A percentile compares a stretch with the other conserved stretches of the same genome.
Conservation (phyloP, 1,140 invertebrate genomes). For the Camponotus floridanus region DNA sequence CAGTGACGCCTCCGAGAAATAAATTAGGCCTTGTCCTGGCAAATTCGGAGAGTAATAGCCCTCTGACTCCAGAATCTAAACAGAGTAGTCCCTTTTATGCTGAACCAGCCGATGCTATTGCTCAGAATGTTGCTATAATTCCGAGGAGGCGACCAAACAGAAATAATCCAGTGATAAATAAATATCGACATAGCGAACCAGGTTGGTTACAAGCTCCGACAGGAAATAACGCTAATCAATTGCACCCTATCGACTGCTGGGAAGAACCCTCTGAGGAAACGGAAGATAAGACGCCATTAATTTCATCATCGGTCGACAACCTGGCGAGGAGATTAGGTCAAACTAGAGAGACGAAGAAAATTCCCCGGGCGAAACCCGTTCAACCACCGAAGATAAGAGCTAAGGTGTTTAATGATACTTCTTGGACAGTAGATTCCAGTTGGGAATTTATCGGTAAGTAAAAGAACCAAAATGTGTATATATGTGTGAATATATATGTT, state of each 20-base stretch:
- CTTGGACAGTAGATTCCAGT: constrained; percentile 94
- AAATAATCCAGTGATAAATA: constrained; percentile 79
- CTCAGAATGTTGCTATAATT: constrained; percentile 84
- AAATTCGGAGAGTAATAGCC: constrained; percentile 83
- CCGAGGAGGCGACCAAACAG: constrained; percentile 79
- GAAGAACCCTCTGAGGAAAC: constrained; percentile 85
- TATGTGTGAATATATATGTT: neutral
- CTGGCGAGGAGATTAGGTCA: constrained; percentile 84
- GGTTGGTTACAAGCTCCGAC: constrained; percentile 86
- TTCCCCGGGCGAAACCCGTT: constrained; percentile 90
- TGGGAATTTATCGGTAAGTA: constrained; percentile 94
- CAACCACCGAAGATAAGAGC: constrained; percentile 90
- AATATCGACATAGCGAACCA: constrained; percentile 89
- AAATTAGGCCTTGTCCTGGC: constrained; percentile 82
- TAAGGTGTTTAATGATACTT: constrained; percentile 88
- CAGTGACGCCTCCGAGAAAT: constrained; percentile 82
- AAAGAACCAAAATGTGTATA: no score
- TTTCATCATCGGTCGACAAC: constrained; percentile 91
- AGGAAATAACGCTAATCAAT: constrained; percentile 77
- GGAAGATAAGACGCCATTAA: constrained; percentile 84
- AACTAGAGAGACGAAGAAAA: constrained; percentile 84
- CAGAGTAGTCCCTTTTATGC: constrained; percentile 96
- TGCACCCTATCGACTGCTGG: constrained; percentile 88
- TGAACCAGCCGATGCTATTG: constrained; percentile 95
- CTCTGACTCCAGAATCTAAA: constrained; percentile 85